phyloP scores from a whole-genome alignment of 2,797 vertebrate species.

The Pseudochromis fuscus region DNA sequence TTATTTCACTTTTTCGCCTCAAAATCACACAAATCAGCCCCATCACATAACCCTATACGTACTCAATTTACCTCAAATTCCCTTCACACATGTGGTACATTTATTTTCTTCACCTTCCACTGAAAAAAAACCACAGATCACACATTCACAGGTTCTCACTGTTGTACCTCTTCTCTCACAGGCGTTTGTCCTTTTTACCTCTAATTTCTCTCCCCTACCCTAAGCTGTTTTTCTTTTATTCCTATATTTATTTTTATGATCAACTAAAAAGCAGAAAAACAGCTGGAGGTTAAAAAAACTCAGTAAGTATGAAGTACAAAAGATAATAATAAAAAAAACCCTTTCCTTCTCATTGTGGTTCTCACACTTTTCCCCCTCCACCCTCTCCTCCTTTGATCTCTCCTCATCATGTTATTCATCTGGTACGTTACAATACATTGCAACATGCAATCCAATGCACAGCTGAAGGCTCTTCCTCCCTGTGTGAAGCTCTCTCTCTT shows the following conservation, averaged over 20 bases:
- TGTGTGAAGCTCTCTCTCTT: not conserved
- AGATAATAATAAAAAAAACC: not conserved
- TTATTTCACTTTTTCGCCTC: not conserved
- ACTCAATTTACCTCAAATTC: not conserved
- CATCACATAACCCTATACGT: too few relatives aligned
- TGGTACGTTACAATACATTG: conserved; percentile 30
- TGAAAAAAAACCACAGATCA: conserved; percentile 16
- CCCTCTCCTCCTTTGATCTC: conserved; percentile 25
- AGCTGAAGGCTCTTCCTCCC: conserved; percentile 1
- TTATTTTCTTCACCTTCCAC: conserved; percentile 22
- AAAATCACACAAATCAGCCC: not conserved
- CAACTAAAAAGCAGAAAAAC: not conserved
- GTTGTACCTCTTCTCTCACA: not conserved
- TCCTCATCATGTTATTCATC: conserved; percentile 1
- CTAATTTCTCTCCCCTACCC: not conserved
- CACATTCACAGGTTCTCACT: conserved; percentile 18
- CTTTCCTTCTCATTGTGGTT: not conserved
- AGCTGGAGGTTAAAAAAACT: not conserved
- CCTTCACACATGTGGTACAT: conserved; percentile 3
- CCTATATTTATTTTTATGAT: conserved; percentile 5
- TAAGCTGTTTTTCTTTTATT: conserved; percentile 7
- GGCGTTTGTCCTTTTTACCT: not conserved
- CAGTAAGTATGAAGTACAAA: not conserved
- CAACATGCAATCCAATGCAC: conserved; percentile 39
- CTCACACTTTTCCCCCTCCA: not conserved